Base-by-base conservation (phyloP, 2,113 vertebrate species). In the Leptocoma aspasia region DNA sequence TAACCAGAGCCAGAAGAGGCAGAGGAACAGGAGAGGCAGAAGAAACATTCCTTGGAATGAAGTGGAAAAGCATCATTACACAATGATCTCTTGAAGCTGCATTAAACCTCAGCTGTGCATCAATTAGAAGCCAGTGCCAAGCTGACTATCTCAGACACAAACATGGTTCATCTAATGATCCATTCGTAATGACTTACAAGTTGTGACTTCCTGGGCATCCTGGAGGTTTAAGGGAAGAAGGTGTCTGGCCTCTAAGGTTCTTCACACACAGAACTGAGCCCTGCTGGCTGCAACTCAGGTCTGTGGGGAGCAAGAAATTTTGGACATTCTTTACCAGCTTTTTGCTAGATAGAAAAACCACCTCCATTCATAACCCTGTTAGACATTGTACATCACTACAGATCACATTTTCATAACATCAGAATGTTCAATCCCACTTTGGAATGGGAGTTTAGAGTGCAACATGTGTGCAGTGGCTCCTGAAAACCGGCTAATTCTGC, bases 91-190 rank as follows among this genome's bases (percentile, higher is more conserved):
- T 50, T 60, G 80, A 70, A 96, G 71, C 60, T 45, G 76, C 2
- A 56, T 81, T 93, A 95, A 95, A 78, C 56, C 84, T 95, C 85
- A 95, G 87, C 90, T 93, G 95, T 82, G 68, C 85, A 80, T 75
- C 82, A 81, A 24, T 83, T 18, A 90, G 95, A 84, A 89, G 56
- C 20, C 73, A 44, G 64, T 81, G 85, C 88, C 92, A 95, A 93
- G 85, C 2, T 57, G 44, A 59, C 42, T 52, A 21, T 77, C 79
- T 93, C 75, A 77, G 60, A 86, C 44, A 75, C 78, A 91, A 78
- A 84, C 82, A 35, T 10, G 56, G 44, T 64, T 94, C 92, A 95
- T 78, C 79, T 78, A 86, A 94, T 37, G 68, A 95, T 77, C 82
- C 86, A 39, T 75, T 68, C 0, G 0, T 78, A 88, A 86, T 41